phyloP scores from a whole-genome alignment of 2,113 vertebrate species.

The Campylorhamphus procurvoides region DNA sequence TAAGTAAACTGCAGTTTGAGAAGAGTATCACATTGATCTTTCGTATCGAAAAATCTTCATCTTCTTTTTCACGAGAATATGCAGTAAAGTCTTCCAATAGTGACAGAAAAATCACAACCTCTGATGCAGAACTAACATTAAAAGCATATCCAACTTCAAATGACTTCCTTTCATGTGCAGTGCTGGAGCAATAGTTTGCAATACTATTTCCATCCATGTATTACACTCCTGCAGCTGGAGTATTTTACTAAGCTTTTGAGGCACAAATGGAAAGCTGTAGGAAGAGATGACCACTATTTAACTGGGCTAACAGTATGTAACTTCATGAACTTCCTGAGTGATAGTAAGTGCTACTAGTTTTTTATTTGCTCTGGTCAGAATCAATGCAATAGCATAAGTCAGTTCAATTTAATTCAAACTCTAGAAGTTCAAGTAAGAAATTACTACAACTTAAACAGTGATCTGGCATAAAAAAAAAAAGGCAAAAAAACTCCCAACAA shows the following conservation, averaged over 20 bases:
- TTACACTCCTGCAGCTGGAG: not conserved
- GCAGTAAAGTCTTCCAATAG: not conserved
- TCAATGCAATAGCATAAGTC: not conserved
- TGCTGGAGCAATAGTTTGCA: not conserved
- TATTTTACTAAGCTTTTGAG: not conserved
- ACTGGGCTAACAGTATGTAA: not conserved
- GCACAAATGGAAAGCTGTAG: not conserved
- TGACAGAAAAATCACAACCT: not conserved
- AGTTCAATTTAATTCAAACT: not conserved
- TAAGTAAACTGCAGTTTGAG: not conserved
- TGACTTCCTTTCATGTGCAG: not conserved
- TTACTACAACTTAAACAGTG: not conserved
- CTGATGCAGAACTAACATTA: not conserved
- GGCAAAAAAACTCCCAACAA: too few relatives aligned
- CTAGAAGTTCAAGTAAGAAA: not conserved
- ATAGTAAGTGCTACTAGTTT: not conserved
- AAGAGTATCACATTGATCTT: not conserved
- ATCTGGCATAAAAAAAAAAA: not conserved
- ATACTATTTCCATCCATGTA: not conserved
- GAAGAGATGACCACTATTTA: not conserved
- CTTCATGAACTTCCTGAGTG: not conserved
- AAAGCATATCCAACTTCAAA: not conserved
- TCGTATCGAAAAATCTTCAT: not conserved
- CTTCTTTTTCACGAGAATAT: not conserved
- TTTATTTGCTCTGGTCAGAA: not conserved